Conservation (phyloP, 1,140 invertebrate species). For the Caenorhabditis remanei region DNA sequence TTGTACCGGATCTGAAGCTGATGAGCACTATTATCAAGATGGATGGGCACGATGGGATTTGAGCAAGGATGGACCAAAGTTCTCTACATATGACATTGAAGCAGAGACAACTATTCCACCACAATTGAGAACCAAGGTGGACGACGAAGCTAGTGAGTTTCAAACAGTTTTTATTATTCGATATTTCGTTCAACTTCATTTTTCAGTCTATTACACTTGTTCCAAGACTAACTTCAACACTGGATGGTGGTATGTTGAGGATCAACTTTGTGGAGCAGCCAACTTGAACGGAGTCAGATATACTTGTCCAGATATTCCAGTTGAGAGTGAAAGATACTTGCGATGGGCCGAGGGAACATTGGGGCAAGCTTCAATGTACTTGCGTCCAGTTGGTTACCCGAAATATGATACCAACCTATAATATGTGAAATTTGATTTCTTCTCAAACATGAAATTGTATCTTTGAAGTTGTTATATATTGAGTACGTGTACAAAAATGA, state of each 20-base stretch:
- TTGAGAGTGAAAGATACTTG: conserved; percentile 48
- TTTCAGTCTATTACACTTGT: conserved; percentile 61
- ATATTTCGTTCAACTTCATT: background rate
- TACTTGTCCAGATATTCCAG: conserved; percentile 57
- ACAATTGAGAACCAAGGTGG: conserved; percentile 6
- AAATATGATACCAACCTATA: conserved; percentile 33
- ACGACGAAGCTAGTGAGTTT: conserved; percentile 21
- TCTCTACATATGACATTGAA: conserved; percentile 61
- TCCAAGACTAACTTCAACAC: conserved; percentile 63
- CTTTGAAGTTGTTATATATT: background rate
- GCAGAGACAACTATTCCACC: conserved; percentile 36
- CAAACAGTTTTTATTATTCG: background rate
- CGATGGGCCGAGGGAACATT: conserved; percentile 54
- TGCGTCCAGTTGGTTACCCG: conserved; percentile 54
- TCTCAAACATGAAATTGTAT: conserved; percentile 39
- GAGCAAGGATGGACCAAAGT: conserved; percentile 59
- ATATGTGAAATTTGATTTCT: background rate
- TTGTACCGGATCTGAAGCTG: conserved; percentile 60
- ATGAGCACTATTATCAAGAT: conserved; percentile 61
- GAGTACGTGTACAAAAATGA: conserved; percentile 37
- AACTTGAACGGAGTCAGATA: conserved; percentile 68
- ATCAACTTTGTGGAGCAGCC: conserved; percentile 61
- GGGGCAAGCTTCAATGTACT: conserved; percentile 41
- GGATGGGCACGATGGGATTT: conserved; percentile 67
- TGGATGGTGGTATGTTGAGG: conserved; percentile 67